phyloP scores from a whole-genome alignment of 2,888 invertebrate genomes.

The Ochropleura plecta region DNA sequence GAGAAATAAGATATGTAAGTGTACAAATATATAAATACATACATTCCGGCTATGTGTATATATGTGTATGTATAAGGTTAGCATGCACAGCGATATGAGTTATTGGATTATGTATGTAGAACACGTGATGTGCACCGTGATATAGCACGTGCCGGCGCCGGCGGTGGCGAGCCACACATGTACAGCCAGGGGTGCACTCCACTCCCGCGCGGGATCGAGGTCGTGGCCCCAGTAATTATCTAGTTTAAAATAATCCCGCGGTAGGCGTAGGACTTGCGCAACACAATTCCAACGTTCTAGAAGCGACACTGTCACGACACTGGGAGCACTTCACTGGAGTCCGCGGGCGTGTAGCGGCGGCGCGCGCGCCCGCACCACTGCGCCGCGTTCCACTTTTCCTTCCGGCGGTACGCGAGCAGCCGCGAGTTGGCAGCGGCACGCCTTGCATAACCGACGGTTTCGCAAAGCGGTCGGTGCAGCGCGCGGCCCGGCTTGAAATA shows the following conservation, averaged over 20 bases:
- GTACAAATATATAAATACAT: slow-evolving; percentile 51
- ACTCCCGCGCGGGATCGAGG: slow-evolving; percentile 70
- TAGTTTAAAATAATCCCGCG: slow-evolving; percentile 88
- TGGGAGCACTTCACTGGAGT: slow-evolving; percentile 85
- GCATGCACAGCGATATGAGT: slow-evolving; percentile 72
- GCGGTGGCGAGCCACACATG: slow-evolving; percentile 62
- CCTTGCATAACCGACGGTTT: slow-evolving; percentile 90
- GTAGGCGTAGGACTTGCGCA: slow-evolving; percentile 89
- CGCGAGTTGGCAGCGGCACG: slow-evolving; percentile 89
- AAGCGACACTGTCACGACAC: slow-evolving; percentile 90
- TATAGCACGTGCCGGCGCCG: slow-evolving; percentile 78
- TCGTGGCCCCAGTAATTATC: slow-evolving; percentile 80
- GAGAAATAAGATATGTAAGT: slow-evolving; percentile 48
- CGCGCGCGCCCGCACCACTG: slow-evolving; percentile 89
- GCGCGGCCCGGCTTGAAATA: slow-evolving; percentile 87
- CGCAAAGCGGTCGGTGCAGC: slow-evolving; percentile 89
- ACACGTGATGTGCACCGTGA: slow-evolving; percentile 76
- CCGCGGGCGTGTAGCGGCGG: slow-evolving; percentile 87
- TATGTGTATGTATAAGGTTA: slow-evolving; percentile 59
- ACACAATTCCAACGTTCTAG: slow-evolving; percentile 88
- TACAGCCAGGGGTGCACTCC: slow-evolving; percentile 75
- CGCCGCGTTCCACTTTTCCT: slow-evolving; percentile 90
- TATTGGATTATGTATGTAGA: slow-evolving; percentile 71
- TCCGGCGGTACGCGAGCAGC: slow-evolving; percentile 87
- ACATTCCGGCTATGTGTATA: slow-evolving; percentile 48